Evolutionary conservation across 2,113 vertebrate genomes (phyloP).

Genomic region (Callopanchax toddi): DNA sequence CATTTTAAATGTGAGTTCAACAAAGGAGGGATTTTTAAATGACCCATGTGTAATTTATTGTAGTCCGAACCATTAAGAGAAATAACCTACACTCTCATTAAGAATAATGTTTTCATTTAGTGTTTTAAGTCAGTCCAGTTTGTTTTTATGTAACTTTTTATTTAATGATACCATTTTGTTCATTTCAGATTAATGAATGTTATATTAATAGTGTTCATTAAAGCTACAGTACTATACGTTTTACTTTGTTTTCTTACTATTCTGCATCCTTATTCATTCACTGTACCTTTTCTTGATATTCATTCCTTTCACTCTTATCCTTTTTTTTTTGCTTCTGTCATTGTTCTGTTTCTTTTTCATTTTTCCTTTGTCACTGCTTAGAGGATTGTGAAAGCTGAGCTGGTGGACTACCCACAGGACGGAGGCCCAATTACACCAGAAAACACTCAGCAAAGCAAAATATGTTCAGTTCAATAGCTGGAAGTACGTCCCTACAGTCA

Average conservation of each 20-base stretch:
- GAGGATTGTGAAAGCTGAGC: conserved; percentile 93
- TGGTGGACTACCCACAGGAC: conserved; percentile 94
- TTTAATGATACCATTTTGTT: background rate
- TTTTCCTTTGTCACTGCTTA: conserved; percentile 67
- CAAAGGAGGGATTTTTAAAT: too few species aligned
- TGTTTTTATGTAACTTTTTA: background rate
- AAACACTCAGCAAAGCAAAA: conserved; percentile 87
- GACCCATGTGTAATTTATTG: too few species aligned
- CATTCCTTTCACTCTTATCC: conserved; percentile 1
- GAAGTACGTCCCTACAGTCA: conserved; percentile 68
- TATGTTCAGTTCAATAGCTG: conserved; percentile 92
- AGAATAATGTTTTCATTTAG: too few species aligned
- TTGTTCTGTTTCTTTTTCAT: conserved; percentile 28
- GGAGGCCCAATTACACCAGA: conserved; percentile 81
- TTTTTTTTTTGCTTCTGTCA: conserved; percentile 4
- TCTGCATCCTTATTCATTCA: background rate
- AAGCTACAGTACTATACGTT: background rate
- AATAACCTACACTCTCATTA: too few species aligned
- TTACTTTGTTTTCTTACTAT: conserved; percentile 11
- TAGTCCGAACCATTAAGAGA: too few species aligned
- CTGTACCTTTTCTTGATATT: background rate
- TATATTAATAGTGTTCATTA: too few species aligned
- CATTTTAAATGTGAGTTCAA: too few species aligned
- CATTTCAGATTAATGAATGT: background rate
- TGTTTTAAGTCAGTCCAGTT: background rate